phyloP scores from a whole-genome alignment of 2,888 invertebrate genomes.

The Nysson spinosus region DNA sequence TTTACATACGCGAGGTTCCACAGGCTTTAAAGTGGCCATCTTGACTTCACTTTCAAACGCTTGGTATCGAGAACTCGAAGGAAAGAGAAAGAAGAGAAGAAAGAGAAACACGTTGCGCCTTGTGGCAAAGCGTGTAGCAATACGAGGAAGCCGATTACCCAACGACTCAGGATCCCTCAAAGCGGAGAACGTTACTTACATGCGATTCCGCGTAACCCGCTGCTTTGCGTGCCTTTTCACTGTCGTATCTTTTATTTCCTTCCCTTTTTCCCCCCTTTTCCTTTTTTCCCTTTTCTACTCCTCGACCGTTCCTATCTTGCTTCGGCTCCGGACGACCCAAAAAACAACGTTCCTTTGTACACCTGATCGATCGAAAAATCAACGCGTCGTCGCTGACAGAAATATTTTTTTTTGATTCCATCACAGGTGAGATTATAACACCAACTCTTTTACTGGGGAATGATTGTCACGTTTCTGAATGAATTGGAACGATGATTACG shows the following conservation, averaged over 20 bases:
- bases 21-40: constrained; percentile 64
- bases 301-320: no score
- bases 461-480: no score
- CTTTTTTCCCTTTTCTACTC: background rate
- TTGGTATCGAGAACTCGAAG: constrained; percentile 28
- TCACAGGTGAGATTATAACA: no score
- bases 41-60: constrained; percentile 71
- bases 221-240: constrained; percentile 23
- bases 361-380: no score
- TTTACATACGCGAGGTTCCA: constrained; percentile 16
- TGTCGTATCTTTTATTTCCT: background rate
- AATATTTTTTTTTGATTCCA: no score
- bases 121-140: constrained; percentile 62
- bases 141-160: constrained; percentile 74
- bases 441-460: no score
- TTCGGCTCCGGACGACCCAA: background rate
- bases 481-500: no score
- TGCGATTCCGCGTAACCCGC: constrained; percentile 45
- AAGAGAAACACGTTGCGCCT: constrained; percentile 19
- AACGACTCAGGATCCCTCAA: constrained; percentile 60
- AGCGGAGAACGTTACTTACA: constrained; percentile 43
- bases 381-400: no score
- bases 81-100: constrained; percentile 17
- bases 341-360: no score
- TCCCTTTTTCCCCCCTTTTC: background rate